Evolutionary conservation across 2,888 invertebrate species (phyloP).

Genomic region (Meloe dianella): DNA sequence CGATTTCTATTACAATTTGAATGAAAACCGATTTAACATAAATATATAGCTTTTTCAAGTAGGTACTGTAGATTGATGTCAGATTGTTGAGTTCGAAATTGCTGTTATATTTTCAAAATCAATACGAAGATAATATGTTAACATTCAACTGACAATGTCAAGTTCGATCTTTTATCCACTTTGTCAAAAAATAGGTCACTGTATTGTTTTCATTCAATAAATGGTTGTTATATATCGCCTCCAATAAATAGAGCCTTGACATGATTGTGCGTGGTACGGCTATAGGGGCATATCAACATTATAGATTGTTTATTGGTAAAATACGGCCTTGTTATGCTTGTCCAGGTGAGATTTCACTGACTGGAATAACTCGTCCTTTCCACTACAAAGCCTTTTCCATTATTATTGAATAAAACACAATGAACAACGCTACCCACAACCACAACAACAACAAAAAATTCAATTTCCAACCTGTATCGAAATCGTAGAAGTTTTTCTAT

Average conservation of each 20-base stretch:
- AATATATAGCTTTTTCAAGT: not conserved
- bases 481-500: not conserved
- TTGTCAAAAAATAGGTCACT: not conserved
- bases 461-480: not conserved
- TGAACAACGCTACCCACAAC: not conserved
- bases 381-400: constrained; percentile 30
- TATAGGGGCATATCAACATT: constrained; percentile 22
- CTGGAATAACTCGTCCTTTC: constrained; percentile 42
- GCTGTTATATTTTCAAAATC: not conserved
- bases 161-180: not conserved
- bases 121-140: not conserved
- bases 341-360: constrained; percentile 34
- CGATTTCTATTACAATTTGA: no score
- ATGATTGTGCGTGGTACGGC: constrained; percentile 30
- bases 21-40: no score
- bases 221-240: not conserved
- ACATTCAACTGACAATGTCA: not conserved
- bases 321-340: constrained; percentile 21
- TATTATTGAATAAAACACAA: not conserved
- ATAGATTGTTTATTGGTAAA: constrained; percentile 25
- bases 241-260: constrained; percentile 24
- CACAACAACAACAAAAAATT: not conserved
- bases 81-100: not conserved
- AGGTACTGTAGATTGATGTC: no score
- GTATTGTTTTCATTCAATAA: constrained; percentile 4